These are phyloP conservation scores for Pelochelys cantorii DNA, from an alignment of 2,797 vertebrate genomes.

Conservation along the genomic window DNA sequence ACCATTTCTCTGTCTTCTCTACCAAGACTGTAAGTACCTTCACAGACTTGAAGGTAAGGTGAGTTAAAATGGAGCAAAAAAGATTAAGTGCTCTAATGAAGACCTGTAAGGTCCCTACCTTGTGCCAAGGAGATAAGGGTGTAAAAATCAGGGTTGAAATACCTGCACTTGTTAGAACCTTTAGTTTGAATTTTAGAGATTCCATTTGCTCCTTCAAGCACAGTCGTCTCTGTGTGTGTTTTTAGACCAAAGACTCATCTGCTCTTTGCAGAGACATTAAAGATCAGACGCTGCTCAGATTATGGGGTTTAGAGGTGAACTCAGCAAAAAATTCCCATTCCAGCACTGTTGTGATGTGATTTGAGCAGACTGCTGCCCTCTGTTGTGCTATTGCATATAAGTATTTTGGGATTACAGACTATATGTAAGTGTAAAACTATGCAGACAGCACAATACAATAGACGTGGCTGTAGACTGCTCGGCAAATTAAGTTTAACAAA, in stretches of 20 bases:
- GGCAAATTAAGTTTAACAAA: neutral
- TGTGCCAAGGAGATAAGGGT: neutral
- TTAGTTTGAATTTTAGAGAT: neutral
- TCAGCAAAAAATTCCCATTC: neutral
- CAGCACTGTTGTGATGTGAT: neutral
- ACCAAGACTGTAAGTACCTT: neutral
- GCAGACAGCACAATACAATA: neutral
- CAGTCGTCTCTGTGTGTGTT: neutral
- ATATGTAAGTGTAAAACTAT: neutral
- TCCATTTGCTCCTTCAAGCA: neutral
- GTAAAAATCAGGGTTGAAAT: neutral
- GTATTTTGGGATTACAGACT: neutral
- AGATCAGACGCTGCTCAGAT: neutral
- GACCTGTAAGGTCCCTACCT: neutral
- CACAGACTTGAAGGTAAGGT: neutral
- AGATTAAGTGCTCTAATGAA: neutral
- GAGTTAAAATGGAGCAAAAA: neutral
- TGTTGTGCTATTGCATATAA: neutral
- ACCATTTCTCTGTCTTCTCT: neutral
- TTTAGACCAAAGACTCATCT: neutral
- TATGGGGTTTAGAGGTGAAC: neutral
- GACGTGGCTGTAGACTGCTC: neutral
- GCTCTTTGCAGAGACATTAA: neutral
- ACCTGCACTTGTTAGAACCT: neutral
- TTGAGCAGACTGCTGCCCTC: neutral